Evolutionary conservation across 2,888 invertebrate species (phyloP), one percentile per base, ranked within the genome.

Genomic region (Drosophila helvetica): DNA sequence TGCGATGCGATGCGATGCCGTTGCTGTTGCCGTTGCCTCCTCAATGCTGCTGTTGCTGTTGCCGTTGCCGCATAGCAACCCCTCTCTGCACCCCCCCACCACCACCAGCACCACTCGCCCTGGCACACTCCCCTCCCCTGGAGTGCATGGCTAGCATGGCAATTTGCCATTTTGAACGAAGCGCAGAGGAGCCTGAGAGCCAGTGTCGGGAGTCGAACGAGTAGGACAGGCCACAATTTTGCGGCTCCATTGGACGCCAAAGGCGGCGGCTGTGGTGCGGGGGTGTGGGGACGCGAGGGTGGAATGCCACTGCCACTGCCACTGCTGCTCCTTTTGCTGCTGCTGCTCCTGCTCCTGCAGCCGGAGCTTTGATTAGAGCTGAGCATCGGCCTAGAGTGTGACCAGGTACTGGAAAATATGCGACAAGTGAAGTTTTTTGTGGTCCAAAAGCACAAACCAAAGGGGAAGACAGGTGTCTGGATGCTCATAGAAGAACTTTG

Each of bases 101-200:
- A 30, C 22, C 57, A 12, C 42, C 25, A 50, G 47, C 30, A 30
- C 22, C 57, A 12, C 42, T 51, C 25, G n/a, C 61, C 27, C 38
- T 55, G 45, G 45, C 10, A 17, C 48, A 12, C 53, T 18, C 62
- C 27, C 47, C 22, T 43, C 17, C 54, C n/a, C 12, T 30, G 46
- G 46, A 19, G 27, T 27, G 50, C 45, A 45, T 43, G 43, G 73
- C 73, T 79, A 77, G 80, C 82, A 82, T 88, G 89, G 89, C 89
- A 88, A 89, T 89, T 89, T 89, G 89, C 89, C 89, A 89, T 89
- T 89, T 89, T 89, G 88, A 82, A 85, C 68, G 54, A 51, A 43
- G 53, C 51, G 50, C 18, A 55, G 50, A 48, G 50, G 19, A 53
- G 50, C 43, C 30, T 50, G 19, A 45, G 45, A 18, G 54, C 30